Evolutionary conservation across 2,888 invertebrate genomes (phyloP).

Genomic region (Chymomyza amoena): DNA sequence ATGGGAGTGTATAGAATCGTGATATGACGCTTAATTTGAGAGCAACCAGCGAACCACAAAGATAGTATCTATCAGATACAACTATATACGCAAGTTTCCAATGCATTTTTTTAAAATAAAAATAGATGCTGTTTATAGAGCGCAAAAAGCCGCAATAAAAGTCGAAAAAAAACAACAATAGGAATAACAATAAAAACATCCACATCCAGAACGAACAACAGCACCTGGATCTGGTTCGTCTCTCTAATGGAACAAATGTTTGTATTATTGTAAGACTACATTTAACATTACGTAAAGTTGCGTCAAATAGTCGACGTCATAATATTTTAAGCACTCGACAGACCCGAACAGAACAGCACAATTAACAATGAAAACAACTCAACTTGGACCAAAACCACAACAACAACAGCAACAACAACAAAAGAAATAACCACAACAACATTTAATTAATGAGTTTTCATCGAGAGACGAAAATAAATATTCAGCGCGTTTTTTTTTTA

Average conservation of each 20-base stretch:
- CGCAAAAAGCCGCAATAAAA: neutral
- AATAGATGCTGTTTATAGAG: neutral
- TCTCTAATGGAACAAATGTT: conserved; percentile 21
- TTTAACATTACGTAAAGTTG: conserved; percentile 28
- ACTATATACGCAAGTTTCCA: neutral
- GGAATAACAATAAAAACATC: conserved; percentile 11
- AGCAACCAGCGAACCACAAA: neutral
- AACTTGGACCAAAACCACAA: conserved; percentile 11
- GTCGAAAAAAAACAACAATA: conserved; percentile 14
- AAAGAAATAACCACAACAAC: conserved; percentile 23
- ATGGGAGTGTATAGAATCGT: neutral
- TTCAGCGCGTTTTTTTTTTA: conserved; percentile 24
- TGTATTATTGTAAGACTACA: conserved; percentile 27
- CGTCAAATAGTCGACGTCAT: conserved; percentile 25
- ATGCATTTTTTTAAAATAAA: conserved; percentile 13
- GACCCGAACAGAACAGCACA: neutral
- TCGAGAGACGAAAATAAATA: conserved; percentile 42
- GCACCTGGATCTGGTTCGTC: neutral
- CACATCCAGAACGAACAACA: neutral
- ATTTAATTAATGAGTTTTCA: conserved; percentile 61
- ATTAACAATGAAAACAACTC: conserved; percentile 1
- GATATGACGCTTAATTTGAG: neutral
- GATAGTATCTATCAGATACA: neutral
- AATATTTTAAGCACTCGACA: neutral
- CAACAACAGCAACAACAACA: conserved; percentile 32